Evolutionary conservation across 2,113 vertebrate genomes (phyloP).

Genomic region (chimpanzee (Pan troglodytes)): NHGRI_mPanTro3-v2.1_pri NC_072408.2:76359501-76360000

Average conservation of each 20-base stretch:
- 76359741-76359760: neutral
- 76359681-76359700: neutral
- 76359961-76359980: neutral
- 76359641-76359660: neutral
- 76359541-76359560: neutral
- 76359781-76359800: neutral
- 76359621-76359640: neutral
- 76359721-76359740: neutral
- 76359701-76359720: slow-evolving; percentile 1
- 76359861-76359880: neutral
- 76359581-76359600: neutral
- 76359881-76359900: neutral
- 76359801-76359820: neutral
- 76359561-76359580: neutral
- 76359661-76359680: neutral
- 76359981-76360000: neutral
- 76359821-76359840: neutral
- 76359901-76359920: slow-evolving; percentile 9
- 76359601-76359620: neutral
- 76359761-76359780: neutral
- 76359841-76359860: neutral
- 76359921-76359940: slow-evolving; percentile 3
- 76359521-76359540: neutral
- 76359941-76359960: neutral
- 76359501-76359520: neutral